Percentiles rank a stretch among this genome's conserved stretches.
phyloP scores from a whole-genome alignment of 2,797 vertebrate species.

The Limnodromus scolopaceus region DNA sequence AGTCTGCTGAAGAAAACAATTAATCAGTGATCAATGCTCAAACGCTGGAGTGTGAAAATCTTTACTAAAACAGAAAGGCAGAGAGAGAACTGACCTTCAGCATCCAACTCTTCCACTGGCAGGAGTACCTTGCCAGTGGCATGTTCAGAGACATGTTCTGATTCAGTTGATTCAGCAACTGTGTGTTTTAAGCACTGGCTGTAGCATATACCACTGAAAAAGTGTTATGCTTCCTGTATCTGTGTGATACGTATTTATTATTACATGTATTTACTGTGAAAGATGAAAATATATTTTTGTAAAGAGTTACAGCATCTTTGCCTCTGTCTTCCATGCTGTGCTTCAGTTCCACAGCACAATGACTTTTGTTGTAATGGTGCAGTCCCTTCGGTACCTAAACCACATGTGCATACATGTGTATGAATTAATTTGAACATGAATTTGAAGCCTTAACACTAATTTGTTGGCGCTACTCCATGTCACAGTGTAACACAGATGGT shows the following conservation, averaged over 20 bases:
- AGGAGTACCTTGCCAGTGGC: not conserved
- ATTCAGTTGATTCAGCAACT: not conserved
- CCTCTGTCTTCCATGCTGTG: not conserved
- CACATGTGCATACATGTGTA: rapidly evolving
- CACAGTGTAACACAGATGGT: not conserved
- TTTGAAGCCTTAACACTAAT: not conserved
- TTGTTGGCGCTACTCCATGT: not conserved
- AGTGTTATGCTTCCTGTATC: not conserved
- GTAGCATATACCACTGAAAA: not conserved
- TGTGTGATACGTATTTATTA: not conserved
- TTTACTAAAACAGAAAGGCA: not conserved
- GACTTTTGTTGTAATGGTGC: not conserved
- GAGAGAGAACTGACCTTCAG: not conserved
- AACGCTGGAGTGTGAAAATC: not conserved
- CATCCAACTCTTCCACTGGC: not conserved
- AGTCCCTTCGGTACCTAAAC: not conserved
- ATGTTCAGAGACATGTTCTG: not conserved
- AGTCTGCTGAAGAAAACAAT: not conserved
- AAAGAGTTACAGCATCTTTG: not conserved
- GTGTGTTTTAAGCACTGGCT: not conserved
- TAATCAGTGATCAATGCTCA: not conserved
- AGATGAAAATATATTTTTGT: not conserved
- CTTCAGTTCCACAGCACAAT: rapidly evolving
- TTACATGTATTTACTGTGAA: not conserved
- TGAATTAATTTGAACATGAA: not conserved